These are phyloP conservation scores for Porites lutea DNA, from an alignment of 64 coral and sea anemone genomes.

Conservation along the genomic window DNA sequence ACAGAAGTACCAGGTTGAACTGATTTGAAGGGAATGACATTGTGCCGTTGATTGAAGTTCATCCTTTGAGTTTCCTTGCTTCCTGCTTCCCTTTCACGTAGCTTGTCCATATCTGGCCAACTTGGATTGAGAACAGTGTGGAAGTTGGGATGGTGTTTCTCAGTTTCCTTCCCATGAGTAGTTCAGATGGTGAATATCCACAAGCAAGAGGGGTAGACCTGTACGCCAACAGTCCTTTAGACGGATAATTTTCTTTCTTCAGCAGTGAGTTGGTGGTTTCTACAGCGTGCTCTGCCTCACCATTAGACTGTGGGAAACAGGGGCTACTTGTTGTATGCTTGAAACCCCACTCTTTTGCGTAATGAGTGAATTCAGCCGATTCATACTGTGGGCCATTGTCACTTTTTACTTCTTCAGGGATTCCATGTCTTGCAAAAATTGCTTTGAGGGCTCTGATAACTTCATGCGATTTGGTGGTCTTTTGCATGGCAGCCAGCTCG, in stretches of 20 bases:
- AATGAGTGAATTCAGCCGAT: conserved; percentile 30
- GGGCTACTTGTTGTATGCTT: conserved; percentile 28
- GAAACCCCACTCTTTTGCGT: conserved; percentile 11
- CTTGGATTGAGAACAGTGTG: not conserved
- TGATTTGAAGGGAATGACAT: not conserved
- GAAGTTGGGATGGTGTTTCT: conserved; percentile 27
- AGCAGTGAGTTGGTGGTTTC: conserved; percentile 32
- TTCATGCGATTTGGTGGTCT: not conserved
- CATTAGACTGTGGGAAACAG: conserved; percentile 18
- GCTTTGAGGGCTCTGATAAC: not conserved
- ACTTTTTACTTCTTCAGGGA: conserved; percentile 34
- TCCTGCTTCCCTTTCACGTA: not conserved
- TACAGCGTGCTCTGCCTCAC: conserved; percentile 36
- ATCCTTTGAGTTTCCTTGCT: conserved; percentile 5
- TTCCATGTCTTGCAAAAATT: conserved; percentile 59
- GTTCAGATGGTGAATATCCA: conserved; percentile 53
- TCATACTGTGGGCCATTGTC: conserved; percentile 54
- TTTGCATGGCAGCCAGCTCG: conserved; percentile 22
- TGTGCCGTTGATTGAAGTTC: conserved; percentile 42
- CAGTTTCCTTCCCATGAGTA: conserved; percentile 44
- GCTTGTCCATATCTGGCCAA: conserved; percentile 23
- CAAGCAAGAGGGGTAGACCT: conserved; percentile 47
- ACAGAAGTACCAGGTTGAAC: conserved; percentile 45
- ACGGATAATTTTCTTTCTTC: conserved; percentile 45
- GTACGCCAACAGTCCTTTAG: conserved; percentile 42